Conservation (phyloP, 2,797 vertebrate genomes). For the Protosalanx chinensis region DNA sequence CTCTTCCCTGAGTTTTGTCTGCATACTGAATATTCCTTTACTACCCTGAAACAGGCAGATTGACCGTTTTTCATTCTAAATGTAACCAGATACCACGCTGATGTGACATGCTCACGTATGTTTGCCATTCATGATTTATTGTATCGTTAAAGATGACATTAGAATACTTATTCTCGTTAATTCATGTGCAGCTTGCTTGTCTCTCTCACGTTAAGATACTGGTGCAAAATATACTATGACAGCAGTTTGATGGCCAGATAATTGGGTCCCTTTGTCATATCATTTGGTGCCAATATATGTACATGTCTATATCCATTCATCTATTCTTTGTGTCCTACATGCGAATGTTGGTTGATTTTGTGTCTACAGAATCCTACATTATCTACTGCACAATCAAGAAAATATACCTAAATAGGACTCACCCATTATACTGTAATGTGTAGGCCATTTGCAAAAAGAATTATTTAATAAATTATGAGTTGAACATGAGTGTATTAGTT, state of each 20-base stretch:
- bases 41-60: neutral
- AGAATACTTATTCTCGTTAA: neutral
- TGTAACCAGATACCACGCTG: constrained; percentile 18
- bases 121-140: neutral
- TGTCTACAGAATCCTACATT: neutral
- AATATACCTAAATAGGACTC: constrained; percentile 9
- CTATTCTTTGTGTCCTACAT: constrained; percentile 14
- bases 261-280: neutral
- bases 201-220: too few relatives aligned
- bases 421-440: constrained; percentile 18
- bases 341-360: neutral
- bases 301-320: constrained; percentile 43
- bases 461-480: constrained; percentile 67
- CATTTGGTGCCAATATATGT: constrained; percentile 51
- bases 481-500: neutral
- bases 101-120: constrained; percentile 11
- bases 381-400: constrained; percentile 3
- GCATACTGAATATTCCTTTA: constrained; percentile 27
- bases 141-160: neutral
- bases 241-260: neutral
- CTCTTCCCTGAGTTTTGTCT: constrained; percentile 31
- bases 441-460: constrained; percentile 43
- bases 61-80: constrained; percentile 30
- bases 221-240: too few relatives aligned
- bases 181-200: too few relatives aligned